Evolutionary conservation across 2,113 vertebrate species (phyloP), one percentile per base, ranked within the genome.

Genomic region (Ceyx cyanopectus): DNA sequence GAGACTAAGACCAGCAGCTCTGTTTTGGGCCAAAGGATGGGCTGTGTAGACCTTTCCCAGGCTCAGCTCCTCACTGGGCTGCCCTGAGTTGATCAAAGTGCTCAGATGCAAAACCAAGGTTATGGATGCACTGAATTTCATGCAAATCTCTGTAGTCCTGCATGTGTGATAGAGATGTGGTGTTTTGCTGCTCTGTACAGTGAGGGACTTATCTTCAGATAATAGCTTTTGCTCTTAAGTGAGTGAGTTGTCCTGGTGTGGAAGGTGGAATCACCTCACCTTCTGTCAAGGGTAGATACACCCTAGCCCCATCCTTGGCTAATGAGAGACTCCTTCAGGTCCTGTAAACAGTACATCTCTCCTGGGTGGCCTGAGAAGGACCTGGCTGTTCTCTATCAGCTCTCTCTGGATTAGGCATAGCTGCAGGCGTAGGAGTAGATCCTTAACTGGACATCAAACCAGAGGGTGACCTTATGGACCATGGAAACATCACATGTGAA

Each of bases 131-230:
- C 18, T 3, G 46, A 10, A 57, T 18, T 56, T 40, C 1, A 0
- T 1, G 14, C 23, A 46, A 51, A 41, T 5, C 81, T 46, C 75
- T 72, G 66, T n/a, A 20, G 29, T 3, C 12, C 57, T 24, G 32
- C 0, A 5, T 19, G 5, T 1, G 22, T 15, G 61, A 62, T 8
- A 3, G 45, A 34, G 41, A 14, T 9, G 41, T 14, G 81, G 19
- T 4, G 14, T 2, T 68, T 27, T 23, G 37, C 37, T 37, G 34
- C 7, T 34, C 34, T 34, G 6, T 14, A 10, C 5, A 16, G 24
- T 0, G 2, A 34, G 29, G 24, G 13, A 1, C 0, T 1, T 21
- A 12, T 8, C 10, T 66, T 10, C 45, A 21, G 69, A 8, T 21
- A 32, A 10, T 14, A 9, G 22, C 26, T 10, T 18, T 7, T 57